Evolutionary conservation across 2,888 invertebrate genomes (phyloP).

Genomic region (Callyntrura sp.): DNA sequence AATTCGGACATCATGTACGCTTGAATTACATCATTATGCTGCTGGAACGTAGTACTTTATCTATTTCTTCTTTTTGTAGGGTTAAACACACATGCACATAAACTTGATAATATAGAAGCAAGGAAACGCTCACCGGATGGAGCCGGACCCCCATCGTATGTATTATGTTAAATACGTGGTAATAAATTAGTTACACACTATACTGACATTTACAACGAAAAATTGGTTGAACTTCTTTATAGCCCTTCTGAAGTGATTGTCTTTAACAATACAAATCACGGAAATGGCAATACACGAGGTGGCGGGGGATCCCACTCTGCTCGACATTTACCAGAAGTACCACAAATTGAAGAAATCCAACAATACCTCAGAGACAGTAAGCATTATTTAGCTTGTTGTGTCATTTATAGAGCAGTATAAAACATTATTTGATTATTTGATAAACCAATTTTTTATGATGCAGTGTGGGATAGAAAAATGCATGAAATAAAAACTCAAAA

Average conservation of each 20-base stretch:
- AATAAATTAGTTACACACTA: not conserved
- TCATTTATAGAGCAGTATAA: too few species aligned
- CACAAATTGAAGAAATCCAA: conserved; percentile 79
- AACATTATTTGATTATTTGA: conserved; percentile 14
- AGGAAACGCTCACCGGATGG: conserved; percentile 80
- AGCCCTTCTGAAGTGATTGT: conserved; percentile 81
- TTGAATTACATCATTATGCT: too few species aligned
- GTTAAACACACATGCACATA: conserved; percentile 80
- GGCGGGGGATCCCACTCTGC: conserved; percentile 48
- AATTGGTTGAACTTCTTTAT: not conserved
- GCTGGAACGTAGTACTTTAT: too few species aligned
- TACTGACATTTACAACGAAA: too few species aligned
- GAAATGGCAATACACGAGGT: conserved; percentile 66
- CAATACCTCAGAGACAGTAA: conserved; percentile 78
- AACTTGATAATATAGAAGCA: conserved; percentile 79
- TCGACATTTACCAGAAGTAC: conserved; percentile 76
- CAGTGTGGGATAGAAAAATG: conserved; percentile 78
- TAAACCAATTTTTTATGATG: too few species aligned
- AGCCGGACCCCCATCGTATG: conserved; percentile 75
- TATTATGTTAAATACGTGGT: not conserved
- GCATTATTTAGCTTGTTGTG: too few species aligned
- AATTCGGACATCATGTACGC: too few species aligned
- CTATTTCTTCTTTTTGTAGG: conserved; percentile 59
- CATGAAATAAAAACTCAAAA: conserved; percentile 78
- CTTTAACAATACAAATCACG: conserved; percentile 79